Evolutionary conservation across 2,888 invertebrate genomes (phyloP).

Genomic region (Heteromurus nitidus): DNA sequence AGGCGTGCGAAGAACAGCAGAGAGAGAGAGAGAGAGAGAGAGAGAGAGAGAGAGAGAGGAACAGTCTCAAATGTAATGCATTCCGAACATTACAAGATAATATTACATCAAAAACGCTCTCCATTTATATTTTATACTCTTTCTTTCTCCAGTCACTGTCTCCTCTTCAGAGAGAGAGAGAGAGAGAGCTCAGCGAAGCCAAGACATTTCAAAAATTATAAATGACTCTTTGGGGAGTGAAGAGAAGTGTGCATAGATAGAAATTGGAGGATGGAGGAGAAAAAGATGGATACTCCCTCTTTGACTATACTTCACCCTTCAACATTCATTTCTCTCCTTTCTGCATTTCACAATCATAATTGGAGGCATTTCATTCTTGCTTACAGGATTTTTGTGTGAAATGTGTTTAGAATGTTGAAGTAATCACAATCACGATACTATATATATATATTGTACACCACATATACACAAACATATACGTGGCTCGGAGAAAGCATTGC

Average conservation of each 20-base stretch:
- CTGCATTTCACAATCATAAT: background rate
- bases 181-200: too few species aligned
- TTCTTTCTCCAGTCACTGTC: slow-evolving; percentile 18
- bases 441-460: background rate
- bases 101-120: slow-evolving; percentile 21
- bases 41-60: too few species aligned
- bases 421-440: background rate
- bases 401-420: background rate
- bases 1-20: background rate
- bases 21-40: background rate
- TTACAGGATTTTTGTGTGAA: background rate
- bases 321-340: too few species aligned
- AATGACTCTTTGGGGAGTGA: slow-evolving; percentile 68
- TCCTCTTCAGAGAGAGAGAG: background rate
- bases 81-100: slow-evolving; percentile 1
- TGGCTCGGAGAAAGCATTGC: too few species aligned
- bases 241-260: slow-evolving; percentile 19
- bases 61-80: slow-evolving; percentile 11
- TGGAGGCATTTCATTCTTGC: background rate
- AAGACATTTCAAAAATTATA: slow-evolving; percentile 66
- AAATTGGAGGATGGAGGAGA: background rate
- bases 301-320: background rate
- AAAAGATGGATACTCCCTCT: background rate
- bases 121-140: slow-evolving; percentile 18
- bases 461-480: background rate